These are phyloP conservation scores for Pasiphila rectangulata DNA, from an alignment of 2,888 invertebrate genomes.

Conservation along the genomic window DNA sequence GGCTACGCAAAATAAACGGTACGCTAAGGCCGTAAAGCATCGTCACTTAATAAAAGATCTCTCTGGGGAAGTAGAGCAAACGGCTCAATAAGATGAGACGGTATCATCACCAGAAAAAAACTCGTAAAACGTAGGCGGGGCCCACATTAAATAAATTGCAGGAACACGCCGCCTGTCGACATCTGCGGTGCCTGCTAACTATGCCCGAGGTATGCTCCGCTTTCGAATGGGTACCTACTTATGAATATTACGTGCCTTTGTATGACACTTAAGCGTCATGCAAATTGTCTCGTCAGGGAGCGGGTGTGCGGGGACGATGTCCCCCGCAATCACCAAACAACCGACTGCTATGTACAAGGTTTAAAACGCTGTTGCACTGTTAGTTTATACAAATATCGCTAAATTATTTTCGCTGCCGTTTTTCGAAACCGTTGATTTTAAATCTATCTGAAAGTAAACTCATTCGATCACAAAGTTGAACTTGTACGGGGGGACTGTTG, in stretches of 20 bases:
- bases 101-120: constrained; percentile 69
- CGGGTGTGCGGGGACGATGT: background rate
- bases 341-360: background rate
- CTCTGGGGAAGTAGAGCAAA: constrained; percentile 64
- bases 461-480: too few relatives aligned
- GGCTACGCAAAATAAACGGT: constrained; percentile 44
- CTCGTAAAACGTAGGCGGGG: constrained; percentile 66
- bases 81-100: constrained; percentile 72
- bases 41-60: constrained; percentile 73
- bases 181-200: constrained; percentile 55
- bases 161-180: constrained; percentile 52
- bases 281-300: constrained; percentile 15
- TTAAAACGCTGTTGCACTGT: too few relatives aligned
- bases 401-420: too few relatives aligned
- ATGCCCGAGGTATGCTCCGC: constrained; percentile 30
- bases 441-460: too few relatives aligned
- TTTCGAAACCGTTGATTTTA: too few relatives aligned
- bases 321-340: background rate
- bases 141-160: constrained; percentile 74
- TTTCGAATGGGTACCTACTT: constrained; percentile 28
- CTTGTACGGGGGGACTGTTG: too few relatives aligned
- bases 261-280: constrained; percentile 14
- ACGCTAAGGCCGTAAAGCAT: constrained; percentile 54
- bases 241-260: constrained; percentile 24
- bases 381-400: too few relatives aligned